Conservation (phyloP, 2,888 invertebrate genomes). For the Cheilosia urbana region DNA sequence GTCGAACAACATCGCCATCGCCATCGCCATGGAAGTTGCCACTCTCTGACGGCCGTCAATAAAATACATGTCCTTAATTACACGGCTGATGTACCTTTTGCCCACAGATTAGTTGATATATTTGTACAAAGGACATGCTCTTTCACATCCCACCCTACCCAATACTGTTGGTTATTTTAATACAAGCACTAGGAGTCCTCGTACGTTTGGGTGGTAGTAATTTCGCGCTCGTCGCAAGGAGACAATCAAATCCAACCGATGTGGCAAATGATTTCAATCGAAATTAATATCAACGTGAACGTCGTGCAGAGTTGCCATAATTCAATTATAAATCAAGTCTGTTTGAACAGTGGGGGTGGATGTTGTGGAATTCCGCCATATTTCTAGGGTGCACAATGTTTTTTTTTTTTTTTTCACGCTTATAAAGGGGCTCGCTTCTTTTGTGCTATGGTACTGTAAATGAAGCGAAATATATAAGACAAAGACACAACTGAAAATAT, state of each 20-base stretch:
- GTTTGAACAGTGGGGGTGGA: too few relatives aligned
- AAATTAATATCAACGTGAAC: conserved; percentile 62
- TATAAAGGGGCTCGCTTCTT: too few relatives aligned
- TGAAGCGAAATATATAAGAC: too few relatives aligned
- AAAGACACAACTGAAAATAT: too few relatives aligned
- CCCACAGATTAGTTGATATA: conserved; percentile 67
- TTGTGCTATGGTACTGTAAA: too few relatives aligned
- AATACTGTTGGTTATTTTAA: conserved; percentile 47
- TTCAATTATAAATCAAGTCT: not conserved
- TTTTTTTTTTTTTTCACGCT: not conserved
- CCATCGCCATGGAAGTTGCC: conserved; percentile 4
- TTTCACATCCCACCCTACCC: conserved; percentile 3
- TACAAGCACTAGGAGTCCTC: conserved; percentile 28
- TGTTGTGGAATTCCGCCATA: too few relatives aligned
- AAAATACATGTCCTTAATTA: conserved; percentile 72
- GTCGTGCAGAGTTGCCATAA: conserved; percentile 38
- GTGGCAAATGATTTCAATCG: conserved; percentile 68
- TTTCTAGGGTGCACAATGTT: too few relatives aligned
- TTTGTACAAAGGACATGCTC: conserved; percentile 58
- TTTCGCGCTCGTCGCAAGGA: conserved; percentile 60
- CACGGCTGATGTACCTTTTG: conserved; percentile 72
- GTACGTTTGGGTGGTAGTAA: conserved; percentile 26
- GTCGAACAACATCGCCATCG: not conserved
- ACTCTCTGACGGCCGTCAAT: conserved; percentile 49
- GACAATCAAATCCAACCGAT: conserved; percentile 69